phyloP scores from a whole-genome alignment of 53 echinoderm and acorn worm genomes.

The Paracentrotus lividus region DNA sequence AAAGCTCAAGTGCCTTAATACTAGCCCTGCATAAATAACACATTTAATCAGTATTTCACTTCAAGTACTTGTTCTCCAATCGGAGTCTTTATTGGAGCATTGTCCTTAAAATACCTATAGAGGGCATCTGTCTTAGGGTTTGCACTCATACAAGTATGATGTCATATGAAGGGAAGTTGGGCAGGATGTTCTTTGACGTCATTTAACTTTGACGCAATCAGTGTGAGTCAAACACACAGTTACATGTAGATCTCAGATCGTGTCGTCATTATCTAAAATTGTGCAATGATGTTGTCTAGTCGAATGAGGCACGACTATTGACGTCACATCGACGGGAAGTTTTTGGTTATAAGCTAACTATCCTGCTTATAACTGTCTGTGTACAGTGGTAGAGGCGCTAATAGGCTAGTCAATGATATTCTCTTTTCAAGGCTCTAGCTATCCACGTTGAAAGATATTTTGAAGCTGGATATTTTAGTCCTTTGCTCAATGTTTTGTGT shows the following conservation, averaged over 20 bases:
- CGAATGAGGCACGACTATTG: background rate
- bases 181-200: conserved; percentile 32
- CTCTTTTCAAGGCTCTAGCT: background rate
- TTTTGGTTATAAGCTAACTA: conserved; percentile 21
- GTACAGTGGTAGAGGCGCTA: background rate
- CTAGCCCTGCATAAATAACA: background rate
- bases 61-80: background rate
- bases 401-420: background rate
- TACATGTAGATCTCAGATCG: no score
- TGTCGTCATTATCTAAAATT: conserved; percentile 26
- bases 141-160: background rate
- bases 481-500: background rate
- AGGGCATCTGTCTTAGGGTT: background rate
- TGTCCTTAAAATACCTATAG: background rate
- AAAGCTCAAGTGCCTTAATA: background rate
- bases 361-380: conserved; percentile 12
- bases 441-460: background rate
- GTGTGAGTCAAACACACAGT: background rate
- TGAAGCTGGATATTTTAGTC: background rate
- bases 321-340: conserved; percentile 31
- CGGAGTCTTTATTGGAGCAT: no score
- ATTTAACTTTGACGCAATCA: conserved; percentile 28
- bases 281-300: background rate
- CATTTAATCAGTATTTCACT: background rate
- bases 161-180: background rate